Conservation (phyloP, 2,888 invertebrate species). For the Caenorhabditis sp. region DNA sequence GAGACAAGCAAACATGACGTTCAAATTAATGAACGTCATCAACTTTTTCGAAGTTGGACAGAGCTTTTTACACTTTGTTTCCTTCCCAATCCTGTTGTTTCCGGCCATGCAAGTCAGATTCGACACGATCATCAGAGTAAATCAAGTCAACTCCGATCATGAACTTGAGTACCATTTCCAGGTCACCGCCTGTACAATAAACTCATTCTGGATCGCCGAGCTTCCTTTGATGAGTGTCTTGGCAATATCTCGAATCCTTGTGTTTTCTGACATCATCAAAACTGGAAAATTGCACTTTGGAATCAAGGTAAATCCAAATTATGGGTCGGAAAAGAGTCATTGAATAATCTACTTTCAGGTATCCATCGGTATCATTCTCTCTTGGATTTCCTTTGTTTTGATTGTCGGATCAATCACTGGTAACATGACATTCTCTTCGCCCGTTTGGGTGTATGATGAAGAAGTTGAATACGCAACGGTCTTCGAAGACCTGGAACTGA, state of each 20-base stretch:
- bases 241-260: conserved; percentile 31
- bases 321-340: too few species aligned
- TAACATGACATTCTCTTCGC: conserved; percentile 9
- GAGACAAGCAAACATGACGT: conserved; percentile 16
- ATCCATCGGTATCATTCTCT: neutral
- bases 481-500: conserved; percentile 10
- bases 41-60: conserved; percentile 44
- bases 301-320: too few species aligned
- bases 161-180: neutral
- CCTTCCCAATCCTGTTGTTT: conserved; percentile 28
- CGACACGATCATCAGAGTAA: conserved; percentile 37
- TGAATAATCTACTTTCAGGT: conserved; percentile 7
- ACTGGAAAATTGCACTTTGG: neutral
- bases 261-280: conserved; percentile 14
- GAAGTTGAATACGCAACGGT: neutral
- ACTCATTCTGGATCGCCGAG: conserved; percentile 55
- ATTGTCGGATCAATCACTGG: conserved; percentile 13
- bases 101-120: conserved; percentile 14
- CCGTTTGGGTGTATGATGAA: conserved; percentile 27
- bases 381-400: conserved; percentile 11
- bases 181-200: conserved; percentile 48
- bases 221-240: conserved; percentile 59
- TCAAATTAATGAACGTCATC: conserved; percentile 40
- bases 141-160: neutral
- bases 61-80: conserved; percentile 23